Base-by-base conservation (phyloP, 2,888 invertebrate genomes). In the Sipha maydis region DNA sequence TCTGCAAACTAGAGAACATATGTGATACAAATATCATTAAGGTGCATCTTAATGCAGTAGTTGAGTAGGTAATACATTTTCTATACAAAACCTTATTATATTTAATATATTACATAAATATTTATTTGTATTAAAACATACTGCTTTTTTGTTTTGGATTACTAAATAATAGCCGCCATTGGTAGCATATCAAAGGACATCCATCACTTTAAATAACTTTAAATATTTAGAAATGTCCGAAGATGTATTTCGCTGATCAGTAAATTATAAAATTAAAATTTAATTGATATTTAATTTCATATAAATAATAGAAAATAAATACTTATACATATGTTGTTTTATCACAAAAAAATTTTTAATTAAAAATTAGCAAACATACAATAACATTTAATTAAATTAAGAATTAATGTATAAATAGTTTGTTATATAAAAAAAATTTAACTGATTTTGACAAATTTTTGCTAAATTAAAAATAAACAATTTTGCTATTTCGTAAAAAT, bases 391-490 rank as follows among this genome's bases (percentile, higher is more conserved):
- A 21, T 38, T 28, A 31, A 41, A 41, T 84, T 76, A n/a, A 28
- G 69, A 11, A 69, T n/a, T 7, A 28, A 28, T 5, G 41, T 41
- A 34, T 34, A 41, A 28, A 5, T n/a, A 25, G 28, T 69, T 11
- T 69, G 69, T 1, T 69, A 1, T 19, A n/a, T 56, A 38, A 34
- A n/a, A 75, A 25, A 14, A 56, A 28, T 83, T 56, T 61, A 61
- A 31, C 21, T 5, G 56, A 79, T 75, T 83, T 75, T 75, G 75
- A 83, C 76, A 61, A 28, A 61, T 84, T 41, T 61, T 76, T 17
- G 17, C 28, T 61, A 76, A 76, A 83, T 83, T 83, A 83, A 83
- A 84, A 76, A 75, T 76, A 84, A 28, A 84, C 76, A 67, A 77
- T 85, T 77, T 77, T 48, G 25, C 48, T 21, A 78, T 85, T 85